Percentiles rank a stretch among this genome's conserved stretches.
These are phyloP conservation scores for Ateles fusciceps DNA, from an alignment of 2,797 vertebrate genomes.

Conservation along the genomic window DNA sequence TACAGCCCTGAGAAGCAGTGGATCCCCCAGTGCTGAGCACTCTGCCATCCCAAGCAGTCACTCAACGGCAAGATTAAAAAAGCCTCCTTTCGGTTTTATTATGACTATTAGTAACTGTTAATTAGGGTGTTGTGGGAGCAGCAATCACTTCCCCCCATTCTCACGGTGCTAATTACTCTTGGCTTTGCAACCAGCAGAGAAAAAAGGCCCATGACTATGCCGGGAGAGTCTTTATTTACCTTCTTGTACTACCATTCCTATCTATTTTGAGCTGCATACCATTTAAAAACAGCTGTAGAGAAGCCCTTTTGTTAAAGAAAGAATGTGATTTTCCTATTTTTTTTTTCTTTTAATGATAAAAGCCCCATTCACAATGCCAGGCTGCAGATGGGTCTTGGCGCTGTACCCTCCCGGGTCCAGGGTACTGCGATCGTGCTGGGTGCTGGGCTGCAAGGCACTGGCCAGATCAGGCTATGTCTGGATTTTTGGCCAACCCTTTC, in stretches of 20 bases:
- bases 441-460: fast-evolving
- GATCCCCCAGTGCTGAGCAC: not conserved
- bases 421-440: not conserved
- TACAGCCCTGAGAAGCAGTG: not conserved
- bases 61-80: not conserved
- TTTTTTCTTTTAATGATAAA: not conserved
- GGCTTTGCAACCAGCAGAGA: slow-evolving; percentile 52
- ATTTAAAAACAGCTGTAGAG: not conserved
- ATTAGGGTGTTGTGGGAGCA: slow-evolving; percentile 47
- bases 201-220: not conserved
- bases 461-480: not conserved
- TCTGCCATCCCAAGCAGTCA: not conserved
- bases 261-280: slow-evolving; percentile 31
- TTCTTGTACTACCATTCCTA: not conserved
- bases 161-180: slow-evolving; percentile 60
- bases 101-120: slow-evolving; percentile 63
- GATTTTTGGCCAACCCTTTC: not conserved
- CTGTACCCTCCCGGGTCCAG: fast-evolving
- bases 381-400: not conserved
- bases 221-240: slow-evolving; percentile 36
- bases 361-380: not conserved
- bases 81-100: slow-evolving; percentile 48
- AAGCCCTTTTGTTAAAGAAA: not conserved
- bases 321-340: not conserved
- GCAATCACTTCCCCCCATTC: not conserved